Percentiles rank a stretch among this genome's conserved stretches.
Conservation (phyloP, 2,888 invertebrate genomes). For the Himalopsyche kuldschensis region DNA sequence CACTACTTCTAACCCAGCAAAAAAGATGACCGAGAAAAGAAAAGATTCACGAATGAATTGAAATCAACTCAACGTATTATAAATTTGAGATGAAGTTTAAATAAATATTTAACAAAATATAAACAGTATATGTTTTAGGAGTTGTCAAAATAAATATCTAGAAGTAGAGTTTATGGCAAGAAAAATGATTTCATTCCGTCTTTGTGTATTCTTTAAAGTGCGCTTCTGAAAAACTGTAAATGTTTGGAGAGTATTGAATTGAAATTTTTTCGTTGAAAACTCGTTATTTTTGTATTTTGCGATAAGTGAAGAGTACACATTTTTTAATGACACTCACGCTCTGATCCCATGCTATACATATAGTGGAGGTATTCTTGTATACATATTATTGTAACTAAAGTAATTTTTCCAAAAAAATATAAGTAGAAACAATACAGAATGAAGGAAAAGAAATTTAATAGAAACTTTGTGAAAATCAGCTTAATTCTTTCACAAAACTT, state of each 20-base stretch:
- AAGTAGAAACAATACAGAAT: background rate
- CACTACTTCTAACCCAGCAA: no score
- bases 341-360: background rate
- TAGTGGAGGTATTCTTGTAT: background rate
- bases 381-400: background rate
- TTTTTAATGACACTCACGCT: background rate
- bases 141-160: no score
- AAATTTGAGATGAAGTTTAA: no score
- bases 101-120: no score
- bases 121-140: no score
- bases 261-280: conserved; percentile 20
- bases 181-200: background rate
- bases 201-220: conserved; percentile 15
- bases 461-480: no score
- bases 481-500: no score
- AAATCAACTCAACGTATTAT: no score
- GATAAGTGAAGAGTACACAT: conserved; percentile 35
- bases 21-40: no score
- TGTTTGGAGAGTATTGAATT: conserved; percentile 22
- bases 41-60: no score
- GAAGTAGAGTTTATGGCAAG: background rate
- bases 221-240: conserved; percentile 10
- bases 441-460: no score
- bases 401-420: background rate
- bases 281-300: conserved; percentile 25